Conservation (phyloP, 2,797 vertebrate genomes). For the Esox masquinongy region DNA sequence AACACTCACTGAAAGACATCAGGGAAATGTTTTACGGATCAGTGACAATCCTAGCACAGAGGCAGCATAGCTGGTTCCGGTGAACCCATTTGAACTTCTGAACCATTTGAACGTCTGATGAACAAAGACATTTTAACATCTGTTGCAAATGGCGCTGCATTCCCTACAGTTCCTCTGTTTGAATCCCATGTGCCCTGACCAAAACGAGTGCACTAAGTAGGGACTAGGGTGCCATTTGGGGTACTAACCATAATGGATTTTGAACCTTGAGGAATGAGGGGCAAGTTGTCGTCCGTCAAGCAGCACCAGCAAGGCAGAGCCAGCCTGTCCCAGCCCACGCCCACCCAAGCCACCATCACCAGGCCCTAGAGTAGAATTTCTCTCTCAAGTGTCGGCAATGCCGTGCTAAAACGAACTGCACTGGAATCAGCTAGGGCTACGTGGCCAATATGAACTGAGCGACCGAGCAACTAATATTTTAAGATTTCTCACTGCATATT, state of each 20-base stretch:
- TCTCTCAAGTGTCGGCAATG: conserved; percentile 70
- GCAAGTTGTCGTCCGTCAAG: conserved; percentile 68
- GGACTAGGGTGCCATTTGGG: conserved; percentile 17
- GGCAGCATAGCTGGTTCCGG: background rate
- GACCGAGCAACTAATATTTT: background rate
- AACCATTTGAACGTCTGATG: background rate
- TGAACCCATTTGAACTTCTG: background rate
- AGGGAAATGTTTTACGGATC: background rate
- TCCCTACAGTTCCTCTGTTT: too few species aligned
- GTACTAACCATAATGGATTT: conserved; percentile 61
- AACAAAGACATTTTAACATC: background rate
- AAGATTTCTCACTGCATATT: background rate
- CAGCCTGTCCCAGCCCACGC: conserved; percentile 31
- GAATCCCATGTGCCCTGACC: conserved; percentile 19
- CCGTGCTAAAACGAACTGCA: background rate
- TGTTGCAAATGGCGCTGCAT: too few species aligned
- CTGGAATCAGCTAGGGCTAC: background rate
- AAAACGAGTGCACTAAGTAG: conserved; percentile 40
- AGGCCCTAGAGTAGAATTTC: conserved; percentile 88
- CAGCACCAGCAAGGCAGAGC: conserved; percentile 56
- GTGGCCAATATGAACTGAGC: background rate
- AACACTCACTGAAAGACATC: background rate
- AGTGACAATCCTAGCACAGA: background rate
- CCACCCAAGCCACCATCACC: conserved; percentile 28
- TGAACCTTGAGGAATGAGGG: conserved; percentile 63